These are phyloP conservation scores for Lithobates pipiens DNA, from an alignment of 2,797 vertebrate genomes.

Conservation along the genomic window DNA sequence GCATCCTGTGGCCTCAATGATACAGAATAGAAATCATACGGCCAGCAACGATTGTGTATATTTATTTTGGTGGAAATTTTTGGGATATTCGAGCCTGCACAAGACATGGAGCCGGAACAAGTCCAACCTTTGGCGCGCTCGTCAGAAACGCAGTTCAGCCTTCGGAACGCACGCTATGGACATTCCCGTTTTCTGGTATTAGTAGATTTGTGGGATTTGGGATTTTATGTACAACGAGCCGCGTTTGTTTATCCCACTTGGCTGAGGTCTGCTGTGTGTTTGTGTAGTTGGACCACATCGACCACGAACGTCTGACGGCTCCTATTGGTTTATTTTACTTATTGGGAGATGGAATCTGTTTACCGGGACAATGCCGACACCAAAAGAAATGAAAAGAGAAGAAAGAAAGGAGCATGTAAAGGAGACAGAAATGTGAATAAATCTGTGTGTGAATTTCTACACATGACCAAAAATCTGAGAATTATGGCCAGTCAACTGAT, in stretches of 20 bases:
- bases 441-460: no score
- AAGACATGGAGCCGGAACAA: neutral
- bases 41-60: neutral
- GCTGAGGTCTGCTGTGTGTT: neutral
- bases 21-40: no score
- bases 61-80: neutral
- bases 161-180: neutral
- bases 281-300: neutral
- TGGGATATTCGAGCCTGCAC: neutral
- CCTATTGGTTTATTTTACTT: neutral
- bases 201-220: neutral
- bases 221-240: neutral
- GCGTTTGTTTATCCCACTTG: neutral
- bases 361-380: neutral
- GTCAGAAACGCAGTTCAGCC: neutral
- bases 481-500: no score
- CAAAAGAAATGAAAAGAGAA: no score
- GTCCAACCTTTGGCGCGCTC: neutral
- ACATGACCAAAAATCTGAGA: no score
- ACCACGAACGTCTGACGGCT: neutral
- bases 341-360: neutral
- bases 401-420: neutral
- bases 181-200: neutral
- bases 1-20: no score
- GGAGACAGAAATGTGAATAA: no score